Evolutionary conservation across 2,113 vertebrate species (phyloP).

Genomic region (Eidolon helvum): DNA sequence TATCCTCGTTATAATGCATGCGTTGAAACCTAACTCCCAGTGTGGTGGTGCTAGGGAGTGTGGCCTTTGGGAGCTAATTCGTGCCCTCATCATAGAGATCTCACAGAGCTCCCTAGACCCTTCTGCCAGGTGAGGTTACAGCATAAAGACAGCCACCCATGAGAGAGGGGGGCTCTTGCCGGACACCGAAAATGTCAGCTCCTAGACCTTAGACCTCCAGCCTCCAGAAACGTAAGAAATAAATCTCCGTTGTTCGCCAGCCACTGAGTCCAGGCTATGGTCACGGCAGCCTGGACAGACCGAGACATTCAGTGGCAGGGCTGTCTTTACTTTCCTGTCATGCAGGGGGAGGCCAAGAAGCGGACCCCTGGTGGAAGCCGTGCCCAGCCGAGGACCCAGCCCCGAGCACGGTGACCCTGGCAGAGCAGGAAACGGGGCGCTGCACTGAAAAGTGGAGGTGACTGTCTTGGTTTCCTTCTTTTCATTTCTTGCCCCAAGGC

Average conservation of each 20-base stretch:
- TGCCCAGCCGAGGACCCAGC: fast-evolving
- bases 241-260: background rate
- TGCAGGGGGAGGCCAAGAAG: background rate
- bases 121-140: background rate
- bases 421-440: background rate
- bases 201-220: background rate
- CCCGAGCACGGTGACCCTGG: background rate
- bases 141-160: background rate
- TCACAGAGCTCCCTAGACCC: background rate
- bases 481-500: background rate
- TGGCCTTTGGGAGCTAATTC: background rate
- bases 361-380: background rate
- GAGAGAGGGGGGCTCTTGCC: background rate
- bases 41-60: background rate
- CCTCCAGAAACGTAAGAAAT: background rate
- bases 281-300: background rate
- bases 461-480: background rate
- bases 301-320: background rate
- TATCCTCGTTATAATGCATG: no score
- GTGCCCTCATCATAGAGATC: background rate
- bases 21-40: background rate
- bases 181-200: background rate
- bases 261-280: background rate
- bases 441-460: background rate
- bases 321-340: background rate